These are phyloP conservation scores for Drosophila rhopaloa DNA, from an alignment of 1,140 invertebrate genomes.

Conservation along the genomic window DNA sequence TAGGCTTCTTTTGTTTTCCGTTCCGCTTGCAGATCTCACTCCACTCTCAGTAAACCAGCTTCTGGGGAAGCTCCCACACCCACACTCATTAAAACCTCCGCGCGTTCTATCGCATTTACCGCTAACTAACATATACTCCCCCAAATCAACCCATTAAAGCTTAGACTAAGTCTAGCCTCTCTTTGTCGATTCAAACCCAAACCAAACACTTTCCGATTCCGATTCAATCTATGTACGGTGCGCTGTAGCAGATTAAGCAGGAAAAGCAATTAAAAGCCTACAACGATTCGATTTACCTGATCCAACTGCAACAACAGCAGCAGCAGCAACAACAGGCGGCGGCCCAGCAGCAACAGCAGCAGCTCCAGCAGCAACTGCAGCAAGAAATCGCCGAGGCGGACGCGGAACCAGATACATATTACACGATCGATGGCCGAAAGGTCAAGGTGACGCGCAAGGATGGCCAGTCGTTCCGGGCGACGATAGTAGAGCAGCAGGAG, in stretches of 20 bases:
- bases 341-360: conserved; percentile 48
- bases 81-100: conserved; percentile 22
- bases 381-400: conserved; percentile 51
- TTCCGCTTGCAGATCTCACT: conserved; percentile 19
- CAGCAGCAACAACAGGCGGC: conserved; percentile 43
- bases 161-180: conserved; percentile 37
- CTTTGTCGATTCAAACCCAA: conserved; percentile 43
- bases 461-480: conserved; percentile 56
- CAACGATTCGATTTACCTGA: conserved; percentile 81
- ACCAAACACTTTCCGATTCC: conserved; percentile 72
- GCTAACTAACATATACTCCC: conserved; percentile 32
- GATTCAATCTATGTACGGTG: conserved; percentile 44
- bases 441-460: conserved; percentile 70
- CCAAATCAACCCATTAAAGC: conserved; percentile 27
- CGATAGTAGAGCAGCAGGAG: conserved; percentile 64
- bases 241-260: conserved; percentile 81
- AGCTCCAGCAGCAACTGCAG: conserved; percentile 65
- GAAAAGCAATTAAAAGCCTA: conserved; percentile 82
- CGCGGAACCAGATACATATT: conserved; percentile 61
- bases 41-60: conserved; percentile 10
- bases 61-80: conserved; percentile 27
- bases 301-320: conserved; percentile 78
- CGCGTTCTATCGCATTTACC: conserved; percentile 40
- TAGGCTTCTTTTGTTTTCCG: conserved; percentile 20
- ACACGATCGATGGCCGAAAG: conserved; percentile 70